Evolutionary conservation across 2,888 invertebrate genomes (phyloP).

Genomic region (Spodoptera picta): DNA sequence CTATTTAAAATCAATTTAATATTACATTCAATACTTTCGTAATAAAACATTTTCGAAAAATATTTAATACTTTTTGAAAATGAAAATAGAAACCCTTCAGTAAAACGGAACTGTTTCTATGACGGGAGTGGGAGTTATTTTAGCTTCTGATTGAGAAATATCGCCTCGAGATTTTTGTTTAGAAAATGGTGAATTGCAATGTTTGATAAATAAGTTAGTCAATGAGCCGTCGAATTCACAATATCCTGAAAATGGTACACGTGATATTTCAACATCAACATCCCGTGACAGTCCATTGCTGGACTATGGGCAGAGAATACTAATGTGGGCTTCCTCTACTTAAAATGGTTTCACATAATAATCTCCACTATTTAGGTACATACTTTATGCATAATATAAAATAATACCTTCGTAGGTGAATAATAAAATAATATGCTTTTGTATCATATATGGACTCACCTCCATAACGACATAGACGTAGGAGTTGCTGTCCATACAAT

Average conservation of each 20-base stretch:
- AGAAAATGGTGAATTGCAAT: slow-evolving; percentile 43
- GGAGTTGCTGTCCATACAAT: slow-evolving; percentile 98
- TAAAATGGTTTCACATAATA: too few relatives aligned
- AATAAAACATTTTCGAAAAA: too few relatives aligned
- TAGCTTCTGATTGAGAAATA: slow-evolving; percentile 58
- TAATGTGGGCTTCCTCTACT: too few relatives aligned
- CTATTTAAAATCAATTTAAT: not conserved
- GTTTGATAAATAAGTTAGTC: slow-evolving; percentile 39
- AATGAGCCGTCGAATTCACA: slow-evolving; percentile 27
- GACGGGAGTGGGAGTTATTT: slow-evolving; percentile 56
- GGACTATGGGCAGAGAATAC: too few relatives aligned
- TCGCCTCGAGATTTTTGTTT: slow-evolving; percentile 42
- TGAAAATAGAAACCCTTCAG: slow-evolving; percentile 34
- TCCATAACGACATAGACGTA: slow-evolving; percentile 99
- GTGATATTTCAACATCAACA: slow-evolving; percentile 2
- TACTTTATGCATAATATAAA: too few relatives aligned
- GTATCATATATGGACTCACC: slow-evolving; percentile 87
- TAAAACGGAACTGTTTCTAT: slow-evolving; percentile 35
- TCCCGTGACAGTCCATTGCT: too few relatives aligned
- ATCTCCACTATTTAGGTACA: too few relatives aligned
- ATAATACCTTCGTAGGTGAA: too few relatives aligned
- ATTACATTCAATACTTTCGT: not conserved
- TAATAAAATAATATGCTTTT: too few relatives aligned
- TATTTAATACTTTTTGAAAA: slow-evolving; percentile 14
- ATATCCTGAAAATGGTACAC: slow-evolving; percentile 9